Conservation (phyloP, 2,797 vertebrate species). For the Capromys pilorides region DNA sequence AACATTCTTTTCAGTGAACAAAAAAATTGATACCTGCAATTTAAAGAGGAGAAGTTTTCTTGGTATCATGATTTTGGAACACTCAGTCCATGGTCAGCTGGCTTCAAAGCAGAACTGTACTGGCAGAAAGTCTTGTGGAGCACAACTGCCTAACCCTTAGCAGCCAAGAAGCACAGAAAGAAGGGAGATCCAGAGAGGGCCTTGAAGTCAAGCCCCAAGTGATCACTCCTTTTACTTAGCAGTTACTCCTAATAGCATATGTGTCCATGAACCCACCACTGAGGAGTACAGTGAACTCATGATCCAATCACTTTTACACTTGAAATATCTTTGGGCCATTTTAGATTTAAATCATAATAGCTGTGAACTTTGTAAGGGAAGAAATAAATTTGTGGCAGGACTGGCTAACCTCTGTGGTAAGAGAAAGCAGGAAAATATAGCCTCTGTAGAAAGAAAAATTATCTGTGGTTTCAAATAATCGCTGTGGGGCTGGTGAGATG, state of each 20-base stretch:
- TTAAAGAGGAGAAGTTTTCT: neutral
- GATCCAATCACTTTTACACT: neutral
- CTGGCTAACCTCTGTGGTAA: neutral
- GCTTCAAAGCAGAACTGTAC: neutral
- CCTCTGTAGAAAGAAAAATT: neutral
- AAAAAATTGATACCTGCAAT: neutral
- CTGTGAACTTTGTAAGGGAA: too few relatives aligned
- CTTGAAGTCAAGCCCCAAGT: neutral
- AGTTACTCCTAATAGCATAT: neutral
- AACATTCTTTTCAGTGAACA: neutral
- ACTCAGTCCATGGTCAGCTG: neutral
- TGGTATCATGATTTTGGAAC: neutral
- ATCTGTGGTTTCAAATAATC: neutral
- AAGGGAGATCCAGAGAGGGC: neutral
- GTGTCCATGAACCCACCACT: neutral
- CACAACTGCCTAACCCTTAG: too few relatives aligned
- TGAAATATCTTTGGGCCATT: neutral
- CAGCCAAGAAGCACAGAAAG: neutral
- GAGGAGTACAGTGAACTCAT: neutral
- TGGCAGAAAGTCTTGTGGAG: neutral
- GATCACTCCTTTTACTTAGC: neutral
- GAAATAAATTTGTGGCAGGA: neutral
- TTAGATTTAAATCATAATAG: neutral
- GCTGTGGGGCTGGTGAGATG: neutral
- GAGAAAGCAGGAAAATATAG: neutral